Base-by-base conservation (phyloP, 2,797 vertebrate species). In the Tamandua tetradactyla region DNA sequence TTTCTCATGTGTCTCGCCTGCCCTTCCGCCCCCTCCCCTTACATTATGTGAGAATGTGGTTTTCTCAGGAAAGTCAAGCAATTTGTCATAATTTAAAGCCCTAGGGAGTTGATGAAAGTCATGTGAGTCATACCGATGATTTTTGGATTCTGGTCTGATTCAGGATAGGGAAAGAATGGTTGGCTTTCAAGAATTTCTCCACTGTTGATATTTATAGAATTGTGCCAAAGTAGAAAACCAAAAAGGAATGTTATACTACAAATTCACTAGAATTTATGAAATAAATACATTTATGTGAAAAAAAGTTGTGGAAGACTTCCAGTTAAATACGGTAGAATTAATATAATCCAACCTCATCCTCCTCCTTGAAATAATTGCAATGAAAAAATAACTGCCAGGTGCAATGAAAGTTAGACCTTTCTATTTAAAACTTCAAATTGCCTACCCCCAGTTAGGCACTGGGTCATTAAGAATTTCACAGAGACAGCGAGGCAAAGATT, bases 21-120 rank as follows among this genome's bases (percentile, higher is more conserved):
- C 52, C 1, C 52, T 14, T 47, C 7, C 44, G 15, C 17, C 0
- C 9, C 3, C 0, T 7, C 5, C 14, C 87, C 30, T 3, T 49
- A 90, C 66, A 64, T 44, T 49, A 44, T 57, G 14, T 49, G 32
- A 87, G 72, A 74, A 87, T 23, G 1, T 81, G 27, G 40, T 92
- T 94, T 95, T 59, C 49, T 66, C 23, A 93, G 84, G 87, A 96
- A 95, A 93, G 25, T 27, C 30, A 83, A 91, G 64, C 40, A 40
- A 75, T 62, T 89, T 95, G 35, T 40, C 5, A 35, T 44, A 66
- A 84, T 47, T 42, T 30, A 82, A 37, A 85, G 1, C 0, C 52
- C 57, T n/a, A 27, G 87, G n/a, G 66, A 55, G 42, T 18, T 35
- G 23, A 52, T 8, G 6, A 52, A 62, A 81, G 3, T 66, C 84